Evolutionary conservation across 2,113 vertebrate genomes (phyloP), one percentile per base, ranked within the genome.

Genomic region (Mystacornis crossleyi): DNA sequence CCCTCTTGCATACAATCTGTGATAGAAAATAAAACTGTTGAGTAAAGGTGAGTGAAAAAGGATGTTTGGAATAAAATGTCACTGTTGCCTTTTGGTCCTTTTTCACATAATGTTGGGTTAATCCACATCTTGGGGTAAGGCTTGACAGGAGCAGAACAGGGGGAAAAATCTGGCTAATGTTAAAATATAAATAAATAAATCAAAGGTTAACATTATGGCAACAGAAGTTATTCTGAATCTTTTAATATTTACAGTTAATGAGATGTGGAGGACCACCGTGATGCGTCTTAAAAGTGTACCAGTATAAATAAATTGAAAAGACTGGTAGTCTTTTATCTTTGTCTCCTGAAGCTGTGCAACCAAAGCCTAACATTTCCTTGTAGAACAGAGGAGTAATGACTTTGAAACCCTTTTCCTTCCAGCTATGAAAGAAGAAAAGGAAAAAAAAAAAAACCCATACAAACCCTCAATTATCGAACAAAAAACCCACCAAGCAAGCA

Each of bases 371-470:
- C 65, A 12, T 72, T 92, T 48, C 19, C 43, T 17, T 79, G 33
- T 20, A 64, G 74, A 36, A 75, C 67, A 91, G 53, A 84, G 28
- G n/a, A 95, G 20, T 38, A 66, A 80, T 13, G 31, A 66, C 69
- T 92, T 89, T 80, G 71, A 86, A 69, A 78, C 43, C 33, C 14
- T 92, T 84, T 93, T 81, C 24, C 15, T 74, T 90, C 51, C 55
- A 50, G 25, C 38, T 71, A 60, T 71, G 36, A 72, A 43, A 69
- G 14, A 36, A 78, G 43, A 89, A 29, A 77, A 24, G 5, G 5
- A 15, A 31, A 26, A 3, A 1, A 2, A 1, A 20, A 55, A 31
- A 33, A 11, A 4, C 3, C 3, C 26, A 31, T 31, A 33, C 51
- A 67, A 64, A 47, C 20, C 20, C 10, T 36, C 45, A 74, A 48